These are phyloP conservation scores for Drosophila mimica DNA, from an alignment of 2,888 invertebrate species.

Conservation along the genomic window DNA sequence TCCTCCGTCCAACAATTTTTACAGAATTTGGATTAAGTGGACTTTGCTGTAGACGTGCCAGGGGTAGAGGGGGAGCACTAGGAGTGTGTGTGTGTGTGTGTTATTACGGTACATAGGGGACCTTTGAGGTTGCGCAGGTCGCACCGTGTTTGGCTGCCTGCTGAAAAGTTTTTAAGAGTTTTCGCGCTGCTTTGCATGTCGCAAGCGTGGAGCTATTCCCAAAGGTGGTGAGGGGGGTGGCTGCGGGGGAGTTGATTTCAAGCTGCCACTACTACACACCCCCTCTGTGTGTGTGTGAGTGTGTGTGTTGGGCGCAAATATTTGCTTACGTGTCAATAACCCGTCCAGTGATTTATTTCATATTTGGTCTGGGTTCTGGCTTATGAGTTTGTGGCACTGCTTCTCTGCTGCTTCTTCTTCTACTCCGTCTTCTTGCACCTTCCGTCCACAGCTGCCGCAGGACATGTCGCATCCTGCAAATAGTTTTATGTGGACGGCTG, in stretches of 20 bases:
- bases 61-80: neutral
- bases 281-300: neutral
- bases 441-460: slow-evolving; percentile 3
- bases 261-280: slow-evolving; percentile 52
- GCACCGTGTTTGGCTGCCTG: slow-evolving; percentile 22
- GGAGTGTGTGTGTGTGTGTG: neutral
- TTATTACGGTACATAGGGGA: neutral
- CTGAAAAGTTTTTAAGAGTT: slow-evolving; percentile 71
- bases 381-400: slow-evolving; percentile 54
- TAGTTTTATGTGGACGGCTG: slow-evolving; percentile 60
- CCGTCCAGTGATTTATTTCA: slow-evolving; percentile 80
- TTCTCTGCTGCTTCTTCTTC: neutral
- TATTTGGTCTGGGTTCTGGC: slow-evolving; percentile 71
- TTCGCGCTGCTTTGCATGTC: slow-evolving; percentile 67
- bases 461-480: slow-evolving; percentile 37
- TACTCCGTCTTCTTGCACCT: neutral
- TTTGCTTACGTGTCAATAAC: slow-evolving; percentile 80
- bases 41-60: slow-evolving; percentile 72
- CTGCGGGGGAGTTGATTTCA: slow-evolving; percentile 25
- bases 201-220: slow-evolving; percentile 22
- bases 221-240: slow-evolving; percentile 6
- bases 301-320: slow-evolving; percentile 58
- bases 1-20: slow-evolving; percentile 59
- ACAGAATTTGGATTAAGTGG: slow-evolving; percentile 80
- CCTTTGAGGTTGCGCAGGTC: slow-evolving; percentile 32